Base-by-base conservation (phyloP, 2,888 invertebrate species). In the Meandrusa payeni region DNA sequence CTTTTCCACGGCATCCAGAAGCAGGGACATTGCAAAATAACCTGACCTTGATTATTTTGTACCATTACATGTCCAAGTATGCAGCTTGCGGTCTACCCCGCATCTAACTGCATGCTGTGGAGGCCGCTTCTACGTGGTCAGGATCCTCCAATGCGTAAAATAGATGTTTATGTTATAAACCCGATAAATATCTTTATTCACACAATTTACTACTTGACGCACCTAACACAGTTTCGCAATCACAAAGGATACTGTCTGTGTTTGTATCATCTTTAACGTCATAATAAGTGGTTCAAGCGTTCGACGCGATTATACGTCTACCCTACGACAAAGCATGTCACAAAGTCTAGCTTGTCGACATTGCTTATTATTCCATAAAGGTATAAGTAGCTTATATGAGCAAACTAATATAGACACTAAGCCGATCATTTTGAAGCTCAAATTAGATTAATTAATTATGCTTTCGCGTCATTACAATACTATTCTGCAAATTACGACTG, bases 291-390 rank as follows among this genome's bases (percentile, higher is more conserved):
- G 62, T 69, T 68, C 52, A 52, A 67, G 63, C 67, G 59, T 66
- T 74, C 76, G 67, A 72, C 61, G 64, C 68, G 65, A 70, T 76
- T 71, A 75, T 64, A n/a, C n/a, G n/a, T n/a, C n/a, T n/a, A 59
- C 58, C 55, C 58, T 38, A 45, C 56, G 47, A 64, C 63, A 67
- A 67, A 62, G 61, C 65, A 61, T 58, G 62, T 67, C 76, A 73
- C 64, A 64, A 65, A 65, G 56, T 59, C 60, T 61, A 57, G 52
- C 48, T 26, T 28, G 42, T 43, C 27, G 31, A 42, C 41, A 41
- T 41, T 53, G 26, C 54, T 64, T 3, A 22, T 17, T 9, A 11
- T 20, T 19, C 3, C 26, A 20, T 1, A 33, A 7, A 20, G 27
- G 1, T 29, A 5, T 22, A 27, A 50, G 46, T 29, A 43, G 12